phyloP scores from a whole-genome alignment of 92 coral and sea anemone genomes.

The Diadumene lineata region DNA sequence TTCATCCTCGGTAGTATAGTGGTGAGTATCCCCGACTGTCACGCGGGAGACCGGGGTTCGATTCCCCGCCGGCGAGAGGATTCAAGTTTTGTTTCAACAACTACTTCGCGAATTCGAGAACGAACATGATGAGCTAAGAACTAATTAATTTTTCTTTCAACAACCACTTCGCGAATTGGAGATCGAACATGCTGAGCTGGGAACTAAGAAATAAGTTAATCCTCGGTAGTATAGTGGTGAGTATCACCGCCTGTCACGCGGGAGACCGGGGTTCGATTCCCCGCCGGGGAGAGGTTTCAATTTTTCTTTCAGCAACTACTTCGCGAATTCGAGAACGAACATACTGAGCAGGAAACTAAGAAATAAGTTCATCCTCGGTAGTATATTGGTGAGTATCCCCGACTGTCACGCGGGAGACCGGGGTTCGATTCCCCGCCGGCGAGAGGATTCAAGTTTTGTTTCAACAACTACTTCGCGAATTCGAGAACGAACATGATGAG shows the following conservation, averaged over 20 bases:
- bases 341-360: too few species aligned
- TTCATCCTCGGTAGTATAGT: slow-evolving; percentile 86
- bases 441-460: slow-evolving; percentile 41
- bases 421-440: slow-evolving; percentile 99
- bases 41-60: slow-evolving; percentile 99
- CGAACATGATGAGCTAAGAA: too few species aligned
- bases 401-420: slow-evolving; percentile 99
- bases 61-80: slow-evolving; percentile 94
- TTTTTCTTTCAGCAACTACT: too few species aligned
- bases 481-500: too few species aligned
- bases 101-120: too few species aligned
- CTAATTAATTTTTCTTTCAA: too few species aligned
- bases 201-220: background rate
- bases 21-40: slow-evolving; percentile 99
- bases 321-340: too few species aligned
- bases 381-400: slow-evolving; percentile 99
- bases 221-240: slow-evolving; percentile 97
- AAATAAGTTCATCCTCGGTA: slow-evolving; percentile 67
- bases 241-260: slow-evolving; percentile 99
- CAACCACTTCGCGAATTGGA: too few species aligned
- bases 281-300: slow-evolving; percentile 78
- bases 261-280: slow-evolving; percentile 99
- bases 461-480: too few species aligned
- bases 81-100: too few species aligned
- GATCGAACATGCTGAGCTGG: too few species aligned